A percentile compares a stretch with the other conserved stretches of the same genome.
phyloP scores from a whole-genome alignment of 2,888 invertebrate species.

The Orchestes rusci region DNA sequence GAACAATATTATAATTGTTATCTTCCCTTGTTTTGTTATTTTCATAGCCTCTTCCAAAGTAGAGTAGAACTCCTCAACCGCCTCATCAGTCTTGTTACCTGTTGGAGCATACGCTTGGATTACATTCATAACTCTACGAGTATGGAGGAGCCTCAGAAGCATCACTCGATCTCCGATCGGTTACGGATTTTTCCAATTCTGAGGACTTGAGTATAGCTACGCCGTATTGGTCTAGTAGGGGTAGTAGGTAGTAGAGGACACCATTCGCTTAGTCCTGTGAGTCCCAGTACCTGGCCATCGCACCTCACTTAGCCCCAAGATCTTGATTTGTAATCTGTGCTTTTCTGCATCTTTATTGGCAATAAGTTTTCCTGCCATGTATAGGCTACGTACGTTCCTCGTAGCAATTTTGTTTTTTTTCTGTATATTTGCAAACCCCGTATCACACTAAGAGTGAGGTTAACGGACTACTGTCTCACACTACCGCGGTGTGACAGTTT shows the following conservation, averaged over 20 bases:
- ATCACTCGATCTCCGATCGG: slow-evolving; percentile 32
- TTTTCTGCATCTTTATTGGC: slow-evolving; percentile 14
- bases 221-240: slow-evolving; percentile 14
- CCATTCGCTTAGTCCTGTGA: slow-evolving; percentile 10
- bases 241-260: slow-evolving; percentile 12
- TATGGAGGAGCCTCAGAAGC: slow-evolving; percentile 4
- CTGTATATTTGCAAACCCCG: no score
- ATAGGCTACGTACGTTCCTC: no score
- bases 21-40: slow-evolving; percentile 5
- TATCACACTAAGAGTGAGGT: no score
- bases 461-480: no score
- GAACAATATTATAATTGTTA: slow-evolving; percentile 3
- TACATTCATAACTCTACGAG: slow-evolving; percentile 7
- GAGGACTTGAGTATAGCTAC: slow-evolving; percentile 8
- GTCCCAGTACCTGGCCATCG: slow-evolving; percentile 15
- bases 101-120: slow-evolving; percentile 9
- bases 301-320: slow-evolving; percentile 16
- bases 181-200: slow-evolving; percentile 9
- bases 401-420: no score
- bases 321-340: slow-evolving; percentile 13
- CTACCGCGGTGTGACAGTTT: no score
- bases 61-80: slow-evolving; percentile 7
- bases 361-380: no score
- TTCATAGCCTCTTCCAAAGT: slow-evolving; percentile 4
- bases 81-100: slow-evolving; percentile 4